Evolutionary conservation across 2,797 vertebrate species (phyloP), one percentile per base, ranked within the genome.

Genomic region (Acipenser transmontanus): DNA sequence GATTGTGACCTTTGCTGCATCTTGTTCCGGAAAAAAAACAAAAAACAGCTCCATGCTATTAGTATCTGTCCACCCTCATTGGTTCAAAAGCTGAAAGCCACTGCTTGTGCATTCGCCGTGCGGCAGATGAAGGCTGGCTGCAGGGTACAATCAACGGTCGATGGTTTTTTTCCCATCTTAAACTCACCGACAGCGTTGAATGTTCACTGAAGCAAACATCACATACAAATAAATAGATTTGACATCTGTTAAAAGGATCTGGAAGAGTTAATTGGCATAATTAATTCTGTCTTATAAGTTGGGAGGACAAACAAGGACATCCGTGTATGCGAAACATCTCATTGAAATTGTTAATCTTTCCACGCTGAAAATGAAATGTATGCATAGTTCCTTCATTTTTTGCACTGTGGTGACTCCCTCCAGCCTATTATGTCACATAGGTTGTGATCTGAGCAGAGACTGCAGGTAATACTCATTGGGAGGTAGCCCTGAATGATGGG

Each of bases 131-230:
- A 77, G 84, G 86, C 89, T 85, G 85, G 89, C 95, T 89, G 83
- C 91, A 92, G 94, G 96, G 97, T 94, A 99, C 97, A 99, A 91
- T 98, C 97, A 99, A 99, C 97, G 97, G 96, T 98, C 97, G 96
- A 98, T 98, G 97, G 96, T 99, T 99, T 89, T 86, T 50, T 93
- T 91, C 87, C 87, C 91, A 93, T 91, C 87, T 89, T 85, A 98
- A 98, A 98, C 94, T 96, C 94, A 96, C 94, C 94, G 94, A 96
- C 94, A 96, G 94, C 94, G 94, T 96, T 96, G 94, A 96, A 96
- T 96, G 94, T 96, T 96, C 93, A 87, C 91, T 78, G 89, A 82
- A 86, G 89, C 88, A 83, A 94, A 91, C 91, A 79, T 0, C 72
- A 74, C 74, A 76, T 84, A 80, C 84, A 79, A 79, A 77, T 82